Evolutionary conservation across 1,140 invertebrate genomes (phyloP), one percentile per base, ranked within the genome.

Genomic region (Bathynomus jamesi): DNA sequence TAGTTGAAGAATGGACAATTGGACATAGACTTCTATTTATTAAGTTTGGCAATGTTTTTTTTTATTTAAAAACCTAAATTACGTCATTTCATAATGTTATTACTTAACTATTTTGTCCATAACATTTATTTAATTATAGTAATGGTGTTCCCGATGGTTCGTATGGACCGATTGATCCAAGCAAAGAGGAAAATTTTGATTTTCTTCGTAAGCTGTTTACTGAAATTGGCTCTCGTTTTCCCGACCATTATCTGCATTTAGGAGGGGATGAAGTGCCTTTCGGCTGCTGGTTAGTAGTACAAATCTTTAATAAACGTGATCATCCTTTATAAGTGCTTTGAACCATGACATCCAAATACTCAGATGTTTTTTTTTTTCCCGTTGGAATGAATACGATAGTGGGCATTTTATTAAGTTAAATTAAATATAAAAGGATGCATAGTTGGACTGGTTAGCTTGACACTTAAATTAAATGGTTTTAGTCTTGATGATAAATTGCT

Each of bases 191-290:
- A 0, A 87, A 87, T 3, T 95, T 89, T 80, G 80, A 82, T 10
- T 89, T 94, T 78, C 74, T 95, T 21, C 77, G 83, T 27, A 82
- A 85, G 4, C 84, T 96, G 10, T 88, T 94, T 72, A 78, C 80
- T 1, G 93, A 95, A 83, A 83, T 93, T 1, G 82, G 84, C 61
- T 81, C 0, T 79, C 87, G 29, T 94, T 96, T 80, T 61, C 87
- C 86, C 0, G 93, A 95, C 76, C 82, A 86, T 73, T 94, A 89
- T 80, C 78, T 95, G 27, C 93, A 95, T 83, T 79, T 95, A 0
- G 95, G 95, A 28, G 94, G 94, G 0, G 95, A 98, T 82, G 95
- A 98, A 85, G 94, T 97, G 0, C 85, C 85, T 30, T 90, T 91
- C 78, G 82, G 86, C 65, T 98, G 95, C 80, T 98, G 95, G 93